Evolutionary conservation across 2,888 invertebrate species (phyloP), one percentile per base, ranked within the genome.

Genomic region (Galeruca laticollis): DNA sequence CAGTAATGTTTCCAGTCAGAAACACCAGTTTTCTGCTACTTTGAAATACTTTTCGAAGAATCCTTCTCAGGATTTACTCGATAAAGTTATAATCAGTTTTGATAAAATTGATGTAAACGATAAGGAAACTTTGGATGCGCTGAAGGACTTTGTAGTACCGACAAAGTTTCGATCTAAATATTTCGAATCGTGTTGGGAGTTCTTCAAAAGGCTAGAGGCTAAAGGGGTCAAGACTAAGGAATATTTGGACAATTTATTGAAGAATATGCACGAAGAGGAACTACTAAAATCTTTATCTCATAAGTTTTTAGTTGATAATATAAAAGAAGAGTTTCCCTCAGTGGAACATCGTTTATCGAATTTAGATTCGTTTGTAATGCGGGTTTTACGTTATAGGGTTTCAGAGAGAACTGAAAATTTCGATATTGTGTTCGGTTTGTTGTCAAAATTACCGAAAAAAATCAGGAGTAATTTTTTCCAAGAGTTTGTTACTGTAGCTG

Each of bases 41-140:
- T 60, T 77, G 47, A 75, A 76, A 57, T 79, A 75, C 66, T 79
- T 76, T 37, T 26, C 70, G 6, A 76, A 73, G 60, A 79, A 77
- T 64, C 76, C 76, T 1, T 67, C 68, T 0, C 54, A 70, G 26
- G 67, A 65, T 21, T 33, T 77, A 5, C 59, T 77, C 4, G 61
- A 74, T 11, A 65, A 71, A 31, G 65, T 77, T 37, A 47, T 74
- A 21, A 35, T 37, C n/a, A 73, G 66, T 64, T 70, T 78, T 63
- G 40, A 33, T 11, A 69, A 35, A 8, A 73, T 78, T 13, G 70
- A 73, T 60, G 72, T 73, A 60, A 71, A 71, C 35, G 77, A 78
- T 61, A 61, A 56, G 2, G 75, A 77, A 68, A 70, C 73, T 8
- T 69, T 77, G 13, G 52, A 69, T 5, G 60, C 11, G 15, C 51